Evolutionary conservation across 2,797 vertebrate genomes (phyloP).

Genomic region (Bradypus variegatus): DNA sequence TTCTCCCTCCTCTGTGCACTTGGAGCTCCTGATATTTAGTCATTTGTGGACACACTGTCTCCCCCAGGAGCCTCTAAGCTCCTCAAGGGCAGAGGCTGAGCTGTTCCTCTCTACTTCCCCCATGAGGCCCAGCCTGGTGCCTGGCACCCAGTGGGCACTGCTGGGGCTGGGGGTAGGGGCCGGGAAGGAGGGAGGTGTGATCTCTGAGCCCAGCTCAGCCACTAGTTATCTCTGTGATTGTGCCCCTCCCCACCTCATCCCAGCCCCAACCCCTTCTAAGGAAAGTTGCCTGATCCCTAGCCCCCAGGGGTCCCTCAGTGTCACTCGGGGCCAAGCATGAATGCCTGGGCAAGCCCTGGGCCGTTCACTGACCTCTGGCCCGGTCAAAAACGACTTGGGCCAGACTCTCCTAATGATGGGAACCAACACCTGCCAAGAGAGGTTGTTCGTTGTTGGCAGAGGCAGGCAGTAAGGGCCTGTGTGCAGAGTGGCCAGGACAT

Average conservation of each 20-base stretch:
- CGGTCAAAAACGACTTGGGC: not conserved
- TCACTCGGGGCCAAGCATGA: not conserved
- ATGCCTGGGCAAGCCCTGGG: not conserved
- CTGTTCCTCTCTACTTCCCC: not conserved
- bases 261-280: not conserved
- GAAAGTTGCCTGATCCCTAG: not conserved
- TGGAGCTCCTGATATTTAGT: not conserved
- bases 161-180: not conserved
- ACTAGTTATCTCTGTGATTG: rapidly evolving
- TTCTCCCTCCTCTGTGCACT: not conserved
- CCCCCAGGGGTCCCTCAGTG: not conserved
- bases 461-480: not conserved
- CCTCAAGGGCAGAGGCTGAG: not conserved
- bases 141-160: not conserved
- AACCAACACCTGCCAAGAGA: not conserved
- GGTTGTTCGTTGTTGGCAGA: not conserved
- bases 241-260: not conserved
- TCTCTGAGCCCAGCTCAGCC: not conserved
- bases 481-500: not conserved
- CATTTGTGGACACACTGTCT: not conserved
- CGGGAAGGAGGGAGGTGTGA: not conserved
- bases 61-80: not conserved
- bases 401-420: not conserved
- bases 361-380: not conserved
- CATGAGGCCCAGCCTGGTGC: not conserved